Conservation (phyloP, 2,888 invertebrate species). For the Drosophila borborema region DNA sequence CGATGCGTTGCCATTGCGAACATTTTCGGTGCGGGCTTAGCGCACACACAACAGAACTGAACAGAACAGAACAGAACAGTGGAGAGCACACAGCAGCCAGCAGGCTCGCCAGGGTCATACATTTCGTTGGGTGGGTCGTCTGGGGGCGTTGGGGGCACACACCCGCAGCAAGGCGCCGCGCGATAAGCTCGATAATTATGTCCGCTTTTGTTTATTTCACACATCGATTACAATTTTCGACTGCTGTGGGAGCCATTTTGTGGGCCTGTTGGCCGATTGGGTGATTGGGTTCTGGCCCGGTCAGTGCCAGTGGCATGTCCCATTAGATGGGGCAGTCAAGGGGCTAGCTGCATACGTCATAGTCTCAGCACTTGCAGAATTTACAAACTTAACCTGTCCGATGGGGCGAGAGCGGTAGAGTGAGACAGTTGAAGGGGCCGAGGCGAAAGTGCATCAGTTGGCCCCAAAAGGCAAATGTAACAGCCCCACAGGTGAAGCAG, state of each 20-base stretch:
- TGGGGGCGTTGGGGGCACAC: constrained; percentile 33
- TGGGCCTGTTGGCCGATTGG: constrained; percentile 20
- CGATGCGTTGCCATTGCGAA: constrained; percentile 80
- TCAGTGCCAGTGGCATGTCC: constrained; percentile 21
- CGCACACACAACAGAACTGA: constrained; percentile 31
- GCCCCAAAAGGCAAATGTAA: constrained; percentile 33
- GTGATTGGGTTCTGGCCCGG: constrained; percentile 34
- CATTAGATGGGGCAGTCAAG: constrained; percentile 25
- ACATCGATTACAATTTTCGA: constrained; percentile 85
- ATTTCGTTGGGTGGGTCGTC: constrained; percentile 30
- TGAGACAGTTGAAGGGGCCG: background rate
- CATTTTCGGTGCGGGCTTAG: constrained; percentile 83
- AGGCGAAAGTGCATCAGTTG: constrained; percentile 37
- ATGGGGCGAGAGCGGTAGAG: background rate
- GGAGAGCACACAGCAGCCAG: background rate
- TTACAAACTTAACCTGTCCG: constrained; percentile 64
- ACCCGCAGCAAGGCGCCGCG: constrained; percentile 78
- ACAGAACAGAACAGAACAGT: background rate
- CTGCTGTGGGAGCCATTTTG: constrained; percentile 60
- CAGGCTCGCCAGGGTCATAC: constrained; percentile 54
- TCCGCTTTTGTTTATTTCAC: constrained; percentile 85
- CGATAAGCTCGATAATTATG: constrained; percentile 86
- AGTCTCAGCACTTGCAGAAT: constrained; percentile 62
- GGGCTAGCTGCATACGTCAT: constrained; percentile 59
- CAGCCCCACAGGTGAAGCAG: constrained; percentile 47